These are phyloP conservation scores for Drosophila fuyamai DNA, from an alignment of 1,140 invertebrate genomes.

Conservation along the genomic window DNA sequence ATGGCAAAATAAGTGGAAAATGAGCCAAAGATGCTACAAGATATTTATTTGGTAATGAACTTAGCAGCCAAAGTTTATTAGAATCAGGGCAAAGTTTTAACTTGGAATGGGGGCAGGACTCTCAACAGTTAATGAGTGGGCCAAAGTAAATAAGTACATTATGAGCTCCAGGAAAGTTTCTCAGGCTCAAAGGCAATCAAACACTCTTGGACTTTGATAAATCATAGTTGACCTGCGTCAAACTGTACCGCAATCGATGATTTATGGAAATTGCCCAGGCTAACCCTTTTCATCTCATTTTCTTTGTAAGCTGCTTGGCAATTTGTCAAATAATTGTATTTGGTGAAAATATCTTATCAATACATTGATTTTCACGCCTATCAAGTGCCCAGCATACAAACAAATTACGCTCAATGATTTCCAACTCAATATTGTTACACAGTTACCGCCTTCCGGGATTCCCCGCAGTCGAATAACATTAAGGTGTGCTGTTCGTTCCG, in stretches of 20 bases:
- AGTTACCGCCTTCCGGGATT: slow-evolving; percentile 30
- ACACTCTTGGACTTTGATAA: slow-evolving; percentile 58
- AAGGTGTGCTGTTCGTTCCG: slow-evolving; percentile 30
- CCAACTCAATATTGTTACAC: slow-evolving; percentile 50
- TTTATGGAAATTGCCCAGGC: slow-evolving; percentile 33
- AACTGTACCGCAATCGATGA: slow-evolving; percentile 24
- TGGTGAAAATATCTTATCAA: slow-evolving; percentile 35
- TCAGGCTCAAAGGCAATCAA: slow-evolving; percentile 40
- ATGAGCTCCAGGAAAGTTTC: slow-evolving; percentile 22
- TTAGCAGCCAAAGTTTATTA: slow-evolving; percentile 65
- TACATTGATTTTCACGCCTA: slow-evolving; percentile 58
- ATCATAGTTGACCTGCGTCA: slow-evolving; percentile 43
- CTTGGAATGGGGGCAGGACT: slow-evolving; percentile 9
- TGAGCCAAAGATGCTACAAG: slow-evolving; percentile 49
- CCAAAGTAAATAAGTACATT: slow-evolving; percentile 47
- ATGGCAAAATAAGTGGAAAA: slow-evolving; percentile 77
- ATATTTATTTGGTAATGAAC: slow-evolving; percentile 63
- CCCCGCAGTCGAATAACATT: slow-evolving; percentile 72
- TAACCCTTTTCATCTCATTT: slow-evolving; percentile 1
- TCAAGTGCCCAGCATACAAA: slow-evolving; percentile 37
- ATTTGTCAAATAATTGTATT: slow-evolving; percentile 68
- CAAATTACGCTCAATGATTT: slow-evolving; percentile 65
- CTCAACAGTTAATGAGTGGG: slow-evolving; percentile 56
- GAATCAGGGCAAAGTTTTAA: slow-evolving; percentile 55
- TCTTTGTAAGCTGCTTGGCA: slow-evolving; percentile 47